Percentiles rank a stretch among this genome's conserved stretches.
phyloP scores from a whole-genome alignment of 2,113 vertebrate genomes.

The Hemicordylus capensis region DNA sequence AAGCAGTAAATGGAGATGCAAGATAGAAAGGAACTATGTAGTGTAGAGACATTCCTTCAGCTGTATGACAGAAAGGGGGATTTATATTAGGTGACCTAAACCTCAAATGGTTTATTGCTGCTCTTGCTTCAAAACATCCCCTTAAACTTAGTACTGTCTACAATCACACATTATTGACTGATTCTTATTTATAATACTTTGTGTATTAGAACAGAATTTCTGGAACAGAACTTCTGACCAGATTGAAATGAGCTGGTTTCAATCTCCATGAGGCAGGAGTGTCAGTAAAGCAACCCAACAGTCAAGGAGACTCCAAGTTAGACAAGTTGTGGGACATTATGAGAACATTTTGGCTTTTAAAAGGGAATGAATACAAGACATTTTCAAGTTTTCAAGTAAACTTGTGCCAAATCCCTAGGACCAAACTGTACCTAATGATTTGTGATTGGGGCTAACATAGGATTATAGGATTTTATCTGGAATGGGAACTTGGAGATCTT shows the following conservation, averaged over 20 bases:
- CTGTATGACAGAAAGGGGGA: background rate
- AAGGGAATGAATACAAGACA: background rate
- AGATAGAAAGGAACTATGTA: background rate
- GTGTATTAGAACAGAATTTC: background rate
- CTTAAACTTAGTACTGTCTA: background rate
- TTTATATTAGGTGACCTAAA: background rate
- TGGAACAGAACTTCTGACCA: background rate
- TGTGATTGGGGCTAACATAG: too few relatives aligned
- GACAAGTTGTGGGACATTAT: background rate
- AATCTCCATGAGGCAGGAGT: background rate
- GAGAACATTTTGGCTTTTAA: too few relatives aligned
- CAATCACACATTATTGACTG: background rate
- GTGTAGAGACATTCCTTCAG: background rate
- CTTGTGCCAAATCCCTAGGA: background rate
- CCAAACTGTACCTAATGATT: too few relatives aligned
- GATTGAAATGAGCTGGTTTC: background rate
- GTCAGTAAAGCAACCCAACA: background rate
- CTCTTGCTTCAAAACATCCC: background rate
- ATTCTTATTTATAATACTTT: background rate
- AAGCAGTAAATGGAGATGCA: background rate
- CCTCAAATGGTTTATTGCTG: background rate
- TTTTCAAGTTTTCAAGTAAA: too few relatives aligned
- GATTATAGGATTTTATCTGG: too few relatives aligned
- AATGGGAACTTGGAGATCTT: too few relatives aligned
- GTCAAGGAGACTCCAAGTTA: background rate